Evolutionary conservation across 2,888 invertebrate genomes (phyloP), one percentile per base, ranked within the genome.

Genomic region (Drosophila melanosoma): DNA sequence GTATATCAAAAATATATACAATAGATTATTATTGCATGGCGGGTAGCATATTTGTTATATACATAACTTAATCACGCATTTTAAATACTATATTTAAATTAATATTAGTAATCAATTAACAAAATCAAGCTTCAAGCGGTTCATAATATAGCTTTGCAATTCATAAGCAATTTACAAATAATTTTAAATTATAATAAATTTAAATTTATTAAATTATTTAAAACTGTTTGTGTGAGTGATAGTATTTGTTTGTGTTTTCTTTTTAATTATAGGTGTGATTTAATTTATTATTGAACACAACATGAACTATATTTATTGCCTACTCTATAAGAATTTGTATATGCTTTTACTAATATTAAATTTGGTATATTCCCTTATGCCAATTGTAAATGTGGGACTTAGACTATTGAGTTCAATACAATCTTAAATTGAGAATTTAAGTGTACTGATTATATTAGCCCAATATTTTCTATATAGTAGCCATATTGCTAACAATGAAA

Each of bases 51-150:
- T 51, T 64, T 51, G 40, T 38, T 23, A n/a, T 36, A 23, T 51
- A 32, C 11, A 56, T 23, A 23, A 32, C 94, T 93, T 94, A 49
- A n/a, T 52, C 96, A 76, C 52, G 73, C 57, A 63, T 38, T 38
- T 36, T 23, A 17, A 51, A 33, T 42, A 36, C 42, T 35, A 17
- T 12, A 8, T 23, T 12, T 33, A 11, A 36, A 6, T 54, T 54
- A 15, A 5, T 58, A 56, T 78, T 48, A 61, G 45, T 49, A n/a
- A 3, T 20, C 29, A 49, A 52, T 38, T 35, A 51, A 33, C 33
- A 52, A 23, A 26, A n/a, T 45, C 33, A 58, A 35, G 38, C 48
- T 40, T 49, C 35, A 59, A 73, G 74, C 73, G 59, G 23, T 35
- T 42, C 58, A 56, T 62, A 54, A 53, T 8, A 11, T 35, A 42